phyloP scores from a whole-genome alignment of 2,797 vertebrate genomes.

The Coracias cyanogaster region DNA sequence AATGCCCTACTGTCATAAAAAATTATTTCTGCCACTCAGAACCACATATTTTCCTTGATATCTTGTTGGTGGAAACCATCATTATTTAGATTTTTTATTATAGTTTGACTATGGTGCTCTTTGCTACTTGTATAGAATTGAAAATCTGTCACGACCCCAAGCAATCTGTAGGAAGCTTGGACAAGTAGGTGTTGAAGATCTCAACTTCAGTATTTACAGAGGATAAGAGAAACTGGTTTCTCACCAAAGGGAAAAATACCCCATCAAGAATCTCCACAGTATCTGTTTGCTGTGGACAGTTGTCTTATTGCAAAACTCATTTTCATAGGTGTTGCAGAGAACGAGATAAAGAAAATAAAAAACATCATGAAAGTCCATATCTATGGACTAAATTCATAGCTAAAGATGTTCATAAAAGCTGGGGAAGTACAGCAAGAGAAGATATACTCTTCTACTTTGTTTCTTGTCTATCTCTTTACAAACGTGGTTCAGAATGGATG shows the following conservation, averaged over 20 bases:
- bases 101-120: not conserved
- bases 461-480: not conserved
- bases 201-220: not conserved
- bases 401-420: not conserved
- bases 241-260: not conserved
- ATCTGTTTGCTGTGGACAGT: not conserved
- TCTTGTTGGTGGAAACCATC: not conserved
- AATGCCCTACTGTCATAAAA: not conserved
- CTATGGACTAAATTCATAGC: not conserved
- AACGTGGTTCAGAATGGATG: not conserved
- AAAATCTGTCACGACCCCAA: not conserved
- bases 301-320: not conserved
- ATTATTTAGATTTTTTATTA: not conserved
- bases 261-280: not conserved
- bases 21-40: not conserved
- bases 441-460: not conserved
- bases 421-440: not conserved
- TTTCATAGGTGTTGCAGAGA: not conserved
- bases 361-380: not conserved
- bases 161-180: not conserved
- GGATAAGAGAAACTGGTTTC: not conserved
- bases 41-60: not conserved
- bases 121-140: not conserved
- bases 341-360: not conserved
- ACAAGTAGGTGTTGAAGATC: not conserved